These are phyloP conservation scores for Epinephelus fuscoguttatus DNA, from an alignment of 2,113 vertebrate genomes.

Conservation along the genomic window DNA sequence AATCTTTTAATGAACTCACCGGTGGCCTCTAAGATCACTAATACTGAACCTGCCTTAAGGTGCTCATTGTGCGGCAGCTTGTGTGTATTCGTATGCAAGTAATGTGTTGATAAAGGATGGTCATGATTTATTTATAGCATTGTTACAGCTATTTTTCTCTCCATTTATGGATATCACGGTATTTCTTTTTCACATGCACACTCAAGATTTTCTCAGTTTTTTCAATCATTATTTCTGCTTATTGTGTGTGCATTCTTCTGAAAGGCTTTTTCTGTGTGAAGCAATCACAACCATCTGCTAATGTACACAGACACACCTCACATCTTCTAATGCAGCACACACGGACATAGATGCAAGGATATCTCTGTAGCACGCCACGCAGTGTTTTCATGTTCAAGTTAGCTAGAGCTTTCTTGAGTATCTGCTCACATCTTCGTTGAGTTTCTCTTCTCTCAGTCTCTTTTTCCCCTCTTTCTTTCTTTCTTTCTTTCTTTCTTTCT, in stretches of 20 bases:
- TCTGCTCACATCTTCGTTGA: conserved; percentile 33
- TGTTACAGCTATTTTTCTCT: conserved; percentile 3
- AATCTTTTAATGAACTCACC: conserved; percentile 64
- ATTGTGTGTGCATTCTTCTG: background rate
- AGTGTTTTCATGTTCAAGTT: conserved; percentile 22
- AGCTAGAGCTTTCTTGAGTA: background rate
- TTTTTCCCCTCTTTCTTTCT: background rate
- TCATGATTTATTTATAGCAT: conserved; percentile 31
- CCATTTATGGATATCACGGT: background rate
- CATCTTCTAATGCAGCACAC: conserved; percentile 13
- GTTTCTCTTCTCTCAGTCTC: conserved; percentile 11
- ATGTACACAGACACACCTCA: conserved; percentile 15
- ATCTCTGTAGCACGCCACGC: background rate
- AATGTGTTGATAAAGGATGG: conserved; percentile 34
- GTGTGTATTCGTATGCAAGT: conserved; percentile 48
- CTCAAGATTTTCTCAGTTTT: background rate
- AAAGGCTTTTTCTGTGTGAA: conserved; percentile 6
- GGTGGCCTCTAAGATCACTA: conserved; percentile 31
- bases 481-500: background rate
- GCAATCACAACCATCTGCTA: conserved; percentile 19
- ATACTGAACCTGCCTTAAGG: conserved; percentile 48
- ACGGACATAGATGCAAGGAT: conserved; percentile 12
- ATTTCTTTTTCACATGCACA: background rate
- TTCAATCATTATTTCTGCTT: background rate
- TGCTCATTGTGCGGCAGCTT: conserved; percentile 25